Evolutionary conservation across 2,888 invertebrate genomes (phyloP), one percentile per base, ranked within the genome.

Genomic region (Scaeva pyrastri): DNA sequence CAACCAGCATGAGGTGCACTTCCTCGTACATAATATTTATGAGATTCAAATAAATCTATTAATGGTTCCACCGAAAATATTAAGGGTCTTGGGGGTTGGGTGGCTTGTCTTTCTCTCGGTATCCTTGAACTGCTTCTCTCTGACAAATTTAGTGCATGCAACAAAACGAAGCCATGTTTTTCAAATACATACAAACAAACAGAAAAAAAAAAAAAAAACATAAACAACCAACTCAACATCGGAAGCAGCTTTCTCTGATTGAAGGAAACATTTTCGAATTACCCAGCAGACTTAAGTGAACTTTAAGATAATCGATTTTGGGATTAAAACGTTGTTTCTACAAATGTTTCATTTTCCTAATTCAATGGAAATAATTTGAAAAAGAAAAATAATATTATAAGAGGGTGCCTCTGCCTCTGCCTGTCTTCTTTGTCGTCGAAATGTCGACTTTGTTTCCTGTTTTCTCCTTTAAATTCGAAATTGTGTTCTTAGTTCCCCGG

Each of bases 381-480:
- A 43, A 73, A 66, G 31, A 26, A 45, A 19, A 48, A 19, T 50
- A 60, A 48, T 26, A 55, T 50, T 41, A 39, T 55, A 55, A 19
- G 50, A 23, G 66, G 64, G 56, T 52, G 50, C 31, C 43, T 62
- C 19, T 31, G 6, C 31, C 31, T 31, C 31, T 60, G 36, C 7
- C 58, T 58, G 58, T 58, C 58, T 39, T 36, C 19, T 41, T 21
- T 48, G 45, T 58, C 50, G 48, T 56, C 66, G 23, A 66, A 64
- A 66, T 60, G 80, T 71, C 64, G 76, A 81, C 71, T 71, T 81
- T 76, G 64, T 76, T 76, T 81, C 43, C 71, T 76, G 71, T 76
- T 76, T 76, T 36, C 71, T 62, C 68, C 76, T 77, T 77, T 31
- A 82, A 76, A 68, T 82, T 64, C 82, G 31, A 66, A 72, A 82